phyloP scores from a whole-genome alignment of 2,113 vertebrate species.

The Caranx melampygus region DNA sequence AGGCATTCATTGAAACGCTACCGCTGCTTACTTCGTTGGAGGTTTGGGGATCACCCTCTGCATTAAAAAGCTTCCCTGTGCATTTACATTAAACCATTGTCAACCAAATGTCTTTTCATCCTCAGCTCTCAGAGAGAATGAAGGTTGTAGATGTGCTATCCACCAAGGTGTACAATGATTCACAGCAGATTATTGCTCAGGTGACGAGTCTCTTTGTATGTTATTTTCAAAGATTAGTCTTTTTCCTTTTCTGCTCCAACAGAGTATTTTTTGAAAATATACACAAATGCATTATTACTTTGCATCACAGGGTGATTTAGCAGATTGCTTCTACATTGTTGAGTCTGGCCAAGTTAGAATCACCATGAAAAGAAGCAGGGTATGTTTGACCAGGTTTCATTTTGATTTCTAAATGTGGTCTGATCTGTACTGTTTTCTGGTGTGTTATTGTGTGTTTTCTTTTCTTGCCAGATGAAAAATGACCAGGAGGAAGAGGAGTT shows the following conservation, averaged over 20 bases:
- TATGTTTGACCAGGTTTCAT: slow-evolving; percentile 71
- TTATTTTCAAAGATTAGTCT: not conserved
- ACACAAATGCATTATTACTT: not conserved
- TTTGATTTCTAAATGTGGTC: not conserved
- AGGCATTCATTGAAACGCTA: slow-evolving; percentile 97
- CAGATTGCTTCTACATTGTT: slow-evolving; percentile 98
- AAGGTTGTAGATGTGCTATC: slow-evolving; percentile 98
- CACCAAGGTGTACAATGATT: slow-evolving; percentile 91
- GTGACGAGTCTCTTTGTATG: slow-evolving; percentile 75
- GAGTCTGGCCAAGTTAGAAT: slow-evolving; percentile 99
- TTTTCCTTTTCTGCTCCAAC: not conserved
- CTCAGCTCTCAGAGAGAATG: slow-evolving; percentile 95
- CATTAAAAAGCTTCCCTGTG: not conserved
- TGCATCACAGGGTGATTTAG: slow-evolving; percentile 90
- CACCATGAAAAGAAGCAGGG: slow-evolving; percentile 96
- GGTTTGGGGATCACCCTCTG: slow-evolving; percentile 79
- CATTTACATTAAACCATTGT: not conserved
- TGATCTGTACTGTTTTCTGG: not conserved
- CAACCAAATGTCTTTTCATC: slow-evolving; percentile 51
- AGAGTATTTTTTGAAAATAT: not conserved
- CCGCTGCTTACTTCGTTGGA: slow-evolving; percentile 98
- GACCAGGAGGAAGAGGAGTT: slow-evolving; percentile 87
- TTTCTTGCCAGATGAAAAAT: slow-evolving; percentile 81
- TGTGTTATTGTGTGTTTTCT: not conserved
- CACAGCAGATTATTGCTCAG: slow-evolving; percentile 99